Base-by-base conservation (phyloP, 2,888 invertebrate species). In the Cantharis rustica region DNA sequence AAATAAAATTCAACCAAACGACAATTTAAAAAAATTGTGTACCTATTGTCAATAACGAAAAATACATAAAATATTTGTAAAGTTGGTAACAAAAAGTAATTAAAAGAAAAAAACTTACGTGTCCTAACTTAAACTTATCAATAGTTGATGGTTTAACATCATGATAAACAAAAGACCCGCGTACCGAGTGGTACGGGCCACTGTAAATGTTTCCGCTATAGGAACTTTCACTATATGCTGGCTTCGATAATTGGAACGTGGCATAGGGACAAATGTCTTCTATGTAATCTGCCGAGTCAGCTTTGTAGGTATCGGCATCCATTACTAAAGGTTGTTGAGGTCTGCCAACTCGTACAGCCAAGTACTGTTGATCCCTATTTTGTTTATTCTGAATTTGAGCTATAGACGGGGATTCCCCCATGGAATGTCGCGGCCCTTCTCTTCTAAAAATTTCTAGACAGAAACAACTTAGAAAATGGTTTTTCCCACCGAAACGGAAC, bases 201-300 rank as follows among this genome's bases (percentile, higher is more conserved):
- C 95, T 95, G 88, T 95, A 95, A 71, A 95, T 94, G 88, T 95
- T 95, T 75, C 95, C 95, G 86, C 95, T 96, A 90, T 96, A 96
- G 72, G 96, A 95, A 88, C 96, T 96, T 89, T 96, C 96, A 84
- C 95, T 95, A 88, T 96, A 95, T 0, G 95, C 92, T 23, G 87
- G 86, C 84, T 96, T 96, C 77, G 95, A 95, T 83, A 97, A 90
- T 87, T 96, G 96, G 89, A 96, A 97, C 69, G 96, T 97, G 74
- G 96, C 96, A 89, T 97, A 96, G 0, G 96, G 96, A 86, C 96
- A 96, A 84, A 96, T 96, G 86, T 97, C 96, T 89, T 96, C 96
- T 85, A 96, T 95, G 89, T 96, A 96, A 87, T 96, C 96, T 92
- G 91, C 85, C 3, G 88, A 88, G 77, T 88, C 89, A 1, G 89